Conservation (phyloP, 2,113 vertebrate genomes). For the Himantopus leucocephalus region DNA sequence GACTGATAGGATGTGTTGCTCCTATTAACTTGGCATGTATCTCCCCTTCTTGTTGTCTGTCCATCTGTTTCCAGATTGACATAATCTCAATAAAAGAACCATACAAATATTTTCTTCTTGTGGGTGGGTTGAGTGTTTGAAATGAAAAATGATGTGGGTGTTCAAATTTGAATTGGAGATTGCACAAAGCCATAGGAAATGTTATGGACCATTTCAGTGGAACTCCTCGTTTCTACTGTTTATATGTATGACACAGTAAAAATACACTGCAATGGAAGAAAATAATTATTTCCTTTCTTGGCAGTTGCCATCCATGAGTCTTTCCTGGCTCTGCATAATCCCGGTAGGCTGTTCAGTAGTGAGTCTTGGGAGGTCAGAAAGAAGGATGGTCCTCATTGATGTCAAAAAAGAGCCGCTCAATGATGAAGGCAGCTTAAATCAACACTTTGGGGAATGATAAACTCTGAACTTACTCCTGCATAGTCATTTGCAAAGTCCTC, state of each 20-base stretch:
- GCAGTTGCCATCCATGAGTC: neutral
- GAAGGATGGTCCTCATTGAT: neutral
- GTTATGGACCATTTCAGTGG: neutral
- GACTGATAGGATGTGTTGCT: neutral
- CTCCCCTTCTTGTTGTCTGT: neutral
- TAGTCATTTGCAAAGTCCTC: neutral
- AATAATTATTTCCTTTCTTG: neutral
- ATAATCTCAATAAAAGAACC: constrained; percentile 34
- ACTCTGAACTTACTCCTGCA: neutral
- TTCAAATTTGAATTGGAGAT: neutral
- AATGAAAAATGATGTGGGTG: neutral
- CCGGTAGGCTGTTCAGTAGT: neutral
- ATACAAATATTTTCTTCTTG: neutral
- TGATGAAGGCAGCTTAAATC: neutral
- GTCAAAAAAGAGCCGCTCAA: neutral
- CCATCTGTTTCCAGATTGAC: constrained; percentile 36
- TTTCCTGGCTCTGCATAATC: neutral
- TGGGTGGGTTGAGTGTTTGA: neutral
- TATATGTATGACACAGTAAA: neutral
- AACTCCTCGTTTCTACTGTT: neutral
- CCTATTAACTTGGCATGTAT: neutral
- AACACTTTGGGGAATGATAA: neutral
- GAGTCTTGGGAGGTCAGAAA: neutral
- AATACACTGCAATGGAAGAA: neutral
- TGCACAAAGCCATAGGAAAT: neutral